phyloP scores from a whole-genome alignment of 2,797 vertebrate species.

The Phoxinus dragarum region DNA sequence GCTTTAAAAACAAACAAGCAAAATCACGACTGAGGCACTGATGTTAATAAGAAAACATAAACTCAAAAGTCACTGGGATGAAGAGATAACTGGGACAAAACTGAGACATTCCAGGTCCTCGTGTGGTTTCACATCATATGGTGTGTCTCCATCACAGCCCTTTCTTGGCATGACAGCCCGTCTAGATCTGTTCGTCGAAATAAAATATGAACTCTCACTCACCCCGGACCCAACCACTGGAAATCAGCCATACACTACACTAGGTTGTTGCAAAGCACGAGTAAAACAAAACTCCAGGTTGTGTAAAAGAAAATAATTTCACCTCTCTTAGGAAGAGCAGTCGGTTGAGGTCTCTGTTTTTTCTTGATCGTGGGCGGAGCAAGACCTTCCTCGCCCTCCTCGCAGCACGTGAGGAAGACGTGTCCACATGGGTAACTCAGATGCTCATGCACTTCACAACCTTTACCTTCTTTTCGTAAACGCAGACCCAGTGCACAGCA shows the following conservation, averaged over 20 bases:
- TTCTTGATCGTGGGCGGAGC: constrained; percentile 75
- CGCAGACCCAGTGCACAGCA: constrained; percentile 89
- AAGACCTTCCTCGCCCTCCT: constrained; percentile 79
- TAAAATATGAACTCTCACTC: constrained; percentile 34
- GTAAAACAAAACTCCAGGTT: neutral
- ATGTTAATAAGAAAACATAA: constrained; percentile 14
- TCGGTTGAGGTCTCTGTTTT: constrained; percentile 78
- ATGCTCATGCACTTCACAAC: constrained; percentile 82
- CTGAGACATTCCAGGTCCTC: constrained; percentile 6
- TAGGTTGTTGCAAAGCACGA: constrained; percentile 3
- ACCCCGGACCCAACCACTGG: constrained; percentile 26
- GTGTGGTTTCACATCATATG: constrained; percentile 8
- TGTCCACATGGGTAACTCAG: constrained; percentile 90
- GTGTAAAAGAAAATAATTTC: constrained; percentile 41
- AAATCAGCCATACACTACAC: constrained; percentile 35
- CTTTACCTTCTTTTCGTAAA: constrained; percentile 75
- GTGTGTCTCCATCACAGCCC: constrained; percentile 22
- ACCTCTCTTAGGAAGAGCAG: constrained; percentile 80
- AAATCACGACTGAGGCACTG: constrained; percentile 9
- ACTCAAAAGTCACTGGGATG: constrained; percentile 12
- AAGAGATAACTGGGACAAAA: constrained; percentile 17
- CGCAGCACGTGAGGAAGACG: constrained; percentile 90
- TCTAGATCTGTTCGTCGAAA: constrained; percentile 37
- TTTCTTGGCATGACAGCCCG: constrained; percentile 9
- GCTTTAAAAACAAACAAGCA: constrained; percentile 40